phyloP scores from a whole-genome alignment of 2,888 invertebrate genomes.

The Tridacna gigas region DNA sequence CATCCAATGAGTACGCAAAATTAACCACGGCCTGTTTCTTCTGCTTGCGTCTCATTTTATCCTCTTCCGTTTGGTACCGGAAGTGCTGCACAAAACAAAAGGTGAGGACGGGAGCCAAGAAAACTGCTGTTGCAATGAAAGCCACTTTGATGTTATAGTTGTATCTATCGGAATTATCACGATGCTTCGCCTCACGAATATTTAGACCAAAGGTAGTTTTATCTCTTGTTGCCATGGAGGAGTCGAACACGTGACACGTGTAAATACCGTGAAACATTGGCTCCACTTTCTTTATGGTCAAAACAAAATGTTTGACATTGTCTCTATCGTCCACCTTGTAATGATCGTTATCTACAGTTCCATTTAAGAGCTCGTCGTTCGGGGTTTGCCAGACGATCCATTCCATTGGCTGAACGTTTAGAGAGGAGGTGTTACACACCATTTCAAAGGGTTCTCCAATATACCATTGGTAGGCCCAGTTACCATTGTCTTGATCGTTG shows the following conservation, averaged over 20 bases:
- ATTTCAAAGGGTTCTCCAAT: constrained; percentile 50
- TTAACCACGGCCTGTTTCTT: constrained; percentile 14
- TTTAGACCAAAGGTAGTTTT: constrained; percentile 60
- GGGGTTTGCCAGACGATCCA: constrained; percentile 44
- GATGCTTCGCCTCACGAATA: constrained; percentile 45
- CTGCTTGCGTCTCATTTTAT: constrained; percentile 13
- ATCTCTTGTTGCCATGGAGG: not conserved
- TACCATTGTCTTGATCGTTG: constrained; percentile 29
- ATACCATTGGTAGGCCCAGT: constrained; percentile 63
- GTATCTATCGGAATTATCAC: constrained; percentile 58
- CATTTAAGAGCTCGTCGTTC: not conserved
- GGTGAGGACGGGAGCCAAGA: constrained; percentile 57
- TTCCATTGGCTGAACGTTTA: constrained; percentile 33
- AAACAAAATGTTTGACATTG: constrained; percentile 42
- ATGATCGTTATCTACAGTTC: constrained; percentile 15
- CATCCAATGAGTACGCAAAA: constrained; percentile 4
- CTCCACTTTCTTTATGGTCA: constrained; percentile 59
- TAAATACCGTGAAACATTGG: constrained; percentile 64
- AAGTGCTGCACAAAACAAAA: constrained; percentile 60
- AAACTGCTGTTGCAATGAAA: constrained; percentile 64
- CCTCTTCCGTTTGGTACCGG: constrained; percentile 55
- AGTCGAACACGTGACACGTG: constrained; percentile 58
- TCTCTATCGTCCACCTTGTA: constrained; percentile 39
- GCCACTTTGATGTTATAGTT: constrained; percentile 66
- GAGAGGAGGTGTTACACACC: constrained; percentile 49